A percentile compares a stretch with the other conserved stretches of the same genome.
Evolutionary conservation across 2,113 vertebrate species (phyloP).

Genomic region (Phrynocephalus versicolor): DNA sequence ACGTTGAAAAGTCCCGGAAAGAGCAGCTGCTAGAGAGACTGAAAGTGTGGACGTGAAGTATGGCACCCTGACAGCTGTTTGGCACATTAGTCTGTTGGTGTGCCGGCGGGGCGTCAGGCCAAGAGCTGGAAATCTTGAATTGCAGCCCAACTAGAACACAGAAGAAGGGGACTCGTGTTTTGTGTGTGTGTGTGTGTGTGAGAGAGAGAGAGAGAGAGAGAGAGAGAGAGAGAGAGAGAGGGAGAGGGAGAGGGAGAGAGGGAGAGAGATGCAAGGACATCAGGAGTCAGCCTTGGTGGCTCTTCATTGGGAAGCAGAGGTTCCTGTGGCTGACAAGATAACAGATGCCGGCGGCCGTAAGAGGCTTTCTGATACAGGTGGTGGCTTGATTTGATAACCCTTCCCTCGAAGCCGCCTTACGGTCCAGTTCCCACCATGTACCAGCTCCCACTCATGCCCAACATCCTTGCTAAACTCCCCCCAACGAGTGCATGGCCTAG

Average conservation of each 20-base stretch:
- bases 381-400: too few relatives aligned
- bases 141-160: constrained; percentile 33
- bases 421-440: too few relatives aligned
- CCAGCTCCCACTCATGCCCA: too few relatives aligned
- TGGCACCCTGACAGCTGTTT: constrained; percentile 37
- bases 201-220: not conserved
- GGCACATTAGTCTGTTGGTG: constrained; percentile 43
- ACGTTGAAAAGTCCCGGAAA: not conserved
- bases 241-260: not conserved
- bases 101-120: constrained; percentile 45
- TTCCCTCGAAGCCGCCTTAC: too few relatives aligned
- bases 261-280: constrained; percentile 28
- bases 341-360: too few relatives aligned
- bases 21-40: constrained; percentile 7
- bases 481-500: too few relatives aligned
- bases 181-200: too few relatives aligned
- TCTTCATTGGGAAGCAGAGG: constrained; percentile 11
- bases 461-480: too few relatives aligned
- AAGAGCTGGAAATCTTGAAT: constrained; percentile 25
- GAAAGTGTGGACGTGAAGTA: constrained; percentile 2
- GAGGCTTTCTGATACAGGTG: too few relatives aligned
- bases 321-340: constrained; percentile 28
- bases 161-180: not conserved
- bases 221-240: not conserved
- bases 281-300: constrained; percentile 32